Percentiles rank a stretch among this genome's conserved stretches.
phyloP scores from a whole-genome alignment of 2,113 vertebrate species.

The Hydropotes inermis region DNA sequence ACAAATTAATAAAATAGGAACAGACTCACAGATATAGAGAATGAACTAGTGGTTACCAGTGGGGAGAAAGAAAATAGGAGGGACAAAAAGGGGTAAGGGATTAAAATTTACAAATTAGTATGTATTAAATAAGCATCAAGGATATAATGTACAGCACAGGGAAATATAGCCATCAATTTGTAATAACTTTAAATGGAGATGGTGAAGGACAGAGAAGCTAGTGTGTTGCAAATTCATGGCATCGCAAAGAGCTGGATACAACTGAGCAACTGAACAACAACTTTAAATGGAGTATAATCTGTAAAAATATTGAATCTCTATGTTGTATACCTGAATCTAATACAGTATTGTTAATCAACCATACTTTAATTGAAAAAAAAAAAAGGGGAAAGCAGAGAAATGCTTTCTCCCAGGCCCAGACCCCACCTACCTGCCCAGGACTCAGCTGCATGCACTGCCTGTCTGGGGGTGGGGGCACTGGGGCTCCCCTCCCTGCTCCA shows the following conservation, averaged over 20 bases:
- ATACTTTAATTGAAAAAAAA: not conserved
- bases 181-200: not conserved
- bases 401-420: not conserved
- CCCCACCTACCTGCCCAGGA: not conserved
- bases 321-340: not conserved
- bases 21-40: not conserved
- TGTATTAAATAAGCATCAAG: not conserved
- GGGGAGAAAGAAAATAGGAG: not conserved
- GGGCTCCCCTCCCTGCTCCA: too few relatives aligned
- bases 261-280: not conserved
- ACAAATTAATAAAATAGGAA: not conserved
- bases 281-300: not conserved
- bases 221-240: not conserved
- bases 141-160: not conserved
- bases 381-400: not conserved
- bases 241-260: not conserved
- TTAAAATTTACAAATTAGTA: not conserved
- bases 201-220: not conserved
- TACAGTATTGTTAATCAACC: not conserved
- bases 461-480: too few relatives aligned
- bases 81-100: not conserved
- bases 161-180: not conserved
- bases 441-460: not conserved
- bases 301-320: not conserved
- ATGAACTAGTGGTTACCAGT: not conserved